Conservation (phyloP, 2,797 vertebrate species). For the Syngnathus rostellatus region DNA sequence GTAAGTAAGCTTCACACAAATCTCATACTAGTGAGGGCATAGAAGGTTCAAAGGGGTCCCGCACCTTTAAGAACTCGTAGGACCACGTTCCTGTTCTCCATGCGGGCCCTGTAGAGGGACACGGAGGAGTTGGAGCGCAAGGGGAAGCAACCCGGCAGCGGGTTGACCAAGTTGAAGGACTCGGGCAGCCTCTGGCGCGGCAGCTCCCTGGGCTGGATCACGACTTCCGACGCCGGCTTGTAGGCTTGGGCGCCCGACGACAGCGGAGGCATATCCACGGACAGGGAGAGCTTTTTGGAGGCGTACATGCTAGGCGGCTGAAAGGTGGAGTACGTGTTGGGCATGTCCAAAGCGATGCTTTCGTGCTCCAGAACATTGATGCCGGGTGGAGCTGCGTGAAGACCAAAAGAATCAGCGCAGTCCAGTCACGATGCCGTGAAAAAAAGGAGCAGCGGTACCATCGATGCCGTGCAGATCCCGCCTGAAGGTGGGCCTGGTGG, state of each 20-base stretch:
- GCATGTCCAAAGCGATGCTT: slow-evolving; percentile 64
- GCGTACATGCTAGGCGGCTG: slow-evolving; percentile 15
- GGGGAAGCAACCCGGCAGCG: slow-evolving; percentile 59
- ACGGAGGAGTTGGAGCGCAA: slow-evolving; percentile 50
- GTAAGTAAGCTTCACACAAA: neutral
- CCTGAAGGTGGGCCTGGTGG: slow-evolving; percentile 22
- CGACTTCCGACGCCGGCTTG: slow-evolving; percentile 29
- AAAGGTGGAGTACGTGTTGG: slow-evolving; percentile 67
- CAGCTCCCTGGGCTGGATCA: slow-evolving; percentile 56
- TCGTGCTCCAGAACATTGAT: slow-evolving; percentile 71
- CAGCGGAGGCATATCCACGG: slow-evolving; percentile 9
- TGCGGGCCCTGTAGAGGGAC: slow-evolving; percentile 69
- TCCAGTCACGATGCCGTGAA: neutral
- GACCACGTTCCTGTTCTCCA: slow-evolving; percentile 73
- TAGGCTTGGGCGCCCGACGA: slow-evolving; percentile 7
- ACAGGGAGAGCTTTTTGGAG: slow-evolving; percentile 21
- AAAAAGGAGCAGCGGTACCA: slow-evolving; percentile 37
- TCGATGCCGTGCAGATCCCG: slow-evolving; percentile 67
- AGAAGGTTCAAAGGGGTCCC: neutral
- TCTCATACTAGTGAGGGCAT: no score
- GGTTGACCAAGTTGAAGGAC: slow-evolving; percentile 67
- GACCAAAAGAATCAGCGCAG: neutral
- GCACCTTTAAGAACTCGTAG: slow-evolving; percentile 71
- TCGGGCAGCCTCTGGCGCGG: slow-evolving; percentile 70
- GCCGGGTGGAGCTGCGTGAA: slow-evolving; percentile 60